Conservation (phyloP, 2,113 vertebrate species). For the Stercorarius parasiticus region DNA sequence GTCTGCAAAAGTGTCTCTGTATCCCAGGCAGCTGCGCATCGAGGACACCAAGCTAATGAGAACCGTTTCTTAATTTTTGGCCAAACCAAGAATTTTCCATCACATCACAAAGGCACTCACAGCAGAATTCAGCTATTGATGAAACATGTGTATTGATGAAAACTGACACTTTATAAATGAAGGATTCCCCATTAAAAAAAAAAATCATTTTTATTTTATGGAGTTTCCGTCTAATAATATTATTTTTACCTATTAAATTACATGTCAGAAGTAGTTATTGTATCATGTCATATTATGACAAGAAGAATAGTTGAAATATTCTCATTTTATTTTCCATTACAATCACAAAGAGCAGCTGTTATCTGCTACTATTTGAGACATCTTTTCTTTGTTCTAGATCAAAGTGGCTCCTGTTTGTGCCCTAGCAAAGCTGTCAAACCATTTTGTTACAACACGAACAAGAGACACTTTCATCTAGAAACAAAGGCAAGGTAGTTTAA, state of each 20-base stretch:
- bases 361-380: neutral
- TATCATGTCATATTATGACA: slow-evolving; percentile 61
- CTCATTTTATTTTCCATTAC: slow-evolving; percentile 47
- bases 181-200: neutral
- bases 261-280: slow-evolving; percentile 32
- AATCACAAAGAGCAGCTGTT: slow-evolving; percentile 40
- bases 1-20: neutral
- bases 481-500: neutral
- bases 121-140: neutral
- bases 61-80: neutral
- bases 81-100: neutral
- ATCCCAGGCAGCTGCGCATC: fast-evolving
- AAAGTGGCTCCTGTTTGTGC: slow-evolving; percentile 18
- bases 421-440: neutral
- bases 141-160: neutral
- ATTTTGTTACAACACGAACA: neutral
- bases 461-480: slow-evolving; percentile 25
- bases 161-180: neutral
- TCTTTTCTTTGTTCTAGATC: slow-evolving; percentile 13
- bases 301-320: slow-evolving; percentile 35
- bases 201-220: neutral
- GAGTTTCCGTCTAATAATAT: neutral
- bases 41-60: neutral
- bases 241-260: slow-evolving; percentile 27
- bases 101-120: neutral